Evolutionary conservation across 2,797 vertebrate genomes (phyloP), one percentile per base, ranked within the genome.

Genomic region (Ctenopoma kingsleyae): DNA sequence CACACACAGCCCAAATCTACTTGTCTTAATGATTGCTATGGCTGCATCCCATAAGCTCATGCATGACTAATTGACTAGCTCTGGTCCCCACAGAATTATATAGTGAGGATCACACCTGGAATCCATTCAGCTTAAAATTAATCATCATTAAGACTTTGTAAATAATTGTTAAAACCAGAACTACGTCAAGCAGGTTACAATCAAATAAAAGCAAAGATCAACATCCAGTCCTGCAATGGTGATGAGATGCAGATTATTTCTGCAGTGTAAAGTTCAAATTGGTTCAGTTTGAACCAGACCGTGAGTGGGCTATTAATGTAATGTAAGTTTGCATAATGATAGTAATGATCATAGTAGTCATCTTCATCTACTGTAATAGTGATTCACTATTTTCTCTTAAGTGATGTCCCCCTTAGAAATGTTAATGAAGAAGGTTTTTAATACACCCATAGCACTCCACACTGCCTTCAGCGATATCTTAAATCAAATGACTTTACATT

Each of bases 21-120:
- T 46, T 72, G 60, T 55, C 49, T 46, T 66, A 77, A 81, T 70
- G 49, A 66, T 52, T 40, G 23, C 63, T 81, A 74, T 76, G 68
- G 71, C 67, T 27, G 17, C 60, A 55, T 69, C 67, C 51, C 59
- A 57, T 36, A 50, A 52, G 56, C 70, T 36, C 44, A 44, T 48
- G 53, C 60, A 46, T 83, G 74, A 81, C 67, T 40, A 71, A 82
- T 47, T 48, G 51, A 35, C 57, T 40, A 8, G 6, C 52, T 66
- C 53, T 58, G 22, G 70, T 66, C 82, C 69, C 43, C 68, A 84
- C 41, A 59, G 27, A 32, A 55, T 54, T 51, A 48, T 81, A 30
- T 67, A 51, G 47, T 52, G 49, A 74, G 50, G 46, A 58, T 77
- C 65, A 57, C 20, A 53, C 59, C 74, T 86, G 60, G 67, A 56